These are phyloP conservation scores for Numenius phaeopus DNA, from an alignment of 2,797 vertebrate species.

Conservation along the genomic window DNA sequence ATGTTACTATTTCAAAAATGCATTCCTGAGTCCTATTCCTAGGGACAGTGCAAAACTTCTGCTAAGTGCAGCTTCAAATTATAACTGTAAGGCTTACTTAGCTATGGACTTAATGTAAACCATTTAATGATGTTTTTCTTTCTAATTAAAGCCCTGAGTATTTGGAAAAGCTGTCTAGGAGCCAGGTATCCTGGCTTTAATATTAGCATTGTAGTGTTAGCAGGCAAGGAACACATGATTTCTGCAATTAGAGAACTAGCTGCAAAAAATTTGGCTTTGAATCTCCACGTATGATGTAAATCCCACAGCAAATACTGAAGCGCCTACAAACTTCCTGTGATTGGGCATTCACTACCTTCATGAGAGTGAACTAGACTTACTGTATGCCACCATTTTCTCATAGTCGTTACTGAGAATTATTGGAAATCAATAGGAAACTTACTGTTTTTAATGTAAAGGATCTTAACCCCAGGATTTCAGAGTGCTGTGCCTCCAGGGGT, in stretches of 20 bases:
- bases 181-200: not conserved
- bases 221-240: not conserved
- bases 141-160: not conserved
- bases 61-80: not conserved
- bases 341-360: not conserved
- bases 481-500: not conserved
- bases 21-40: slow-evolving; percentile 33
- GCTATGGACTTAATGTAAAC: slow-evolving; percentile 12
- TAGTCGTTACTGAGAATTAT: not conserved
- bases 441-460: not conserved
- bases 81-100: slow-evolving; percentile 2
- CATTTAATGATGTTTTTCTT: slow-evolving; percentile 4
- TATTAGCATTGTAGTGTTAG: not conserved
- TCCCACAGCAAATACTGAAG: not conserved
- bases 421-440: not conserved
- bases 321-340: not conserved
- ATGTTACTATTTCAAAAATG: slow-evolving; percentile 55
- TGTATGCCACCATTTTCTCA: not conserved
- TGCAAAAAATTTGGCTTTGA: not conserved
- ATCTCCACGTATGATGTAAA: not conserved
- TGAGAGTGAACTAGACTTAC: not conserved
- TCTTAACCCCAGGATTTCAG: not conserved
- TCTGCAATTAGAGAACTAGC: not conserved
- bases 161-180: slow-evolving; percentile 15
- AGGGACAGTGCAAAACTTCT: slow-evolving; percentile 15